Conservation (phyloP, 2,888 invertebrate genomes). For the Drosophila merina region DNA sequence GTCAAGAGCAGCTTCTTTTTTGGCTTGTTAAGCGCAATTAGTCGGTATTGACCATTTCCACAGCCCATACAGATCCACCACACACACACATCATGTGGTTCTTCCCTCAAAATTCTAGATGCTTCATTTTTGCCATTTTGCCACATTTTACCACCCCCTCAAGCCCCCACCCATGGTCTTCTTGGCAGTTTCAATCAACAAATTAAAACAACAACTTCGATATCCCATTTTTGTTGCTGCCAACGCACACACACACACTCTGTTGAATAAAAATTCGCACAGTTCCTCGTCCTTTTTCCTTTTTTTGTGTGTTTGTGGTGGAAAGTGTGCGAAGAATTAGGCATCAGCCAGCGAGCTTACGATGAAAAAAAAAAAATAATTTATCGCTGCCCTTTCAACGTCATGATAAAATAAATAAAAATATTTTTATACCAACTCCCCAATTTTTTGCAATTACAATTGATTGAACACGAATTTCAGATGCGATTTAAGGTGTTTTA, state of each 20-base stretch:
- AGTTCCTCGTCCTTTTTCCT: not conserved
- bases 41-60: conserved; percentile 57
- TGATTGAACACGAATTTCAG: no score
- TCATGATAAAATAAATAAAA: not conserved
- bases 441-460: no score
- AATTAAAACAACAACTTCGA: conserved; percentile 40
- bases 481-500: no score
- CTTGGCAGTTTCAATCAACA: conserved; percentile 41
- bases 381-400: not conserved
- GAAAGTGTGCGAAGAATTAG: conserved; percentile 2
- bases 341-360: not conserved
- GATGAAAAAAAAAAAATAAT: not conserved
- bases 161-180: not conserved
- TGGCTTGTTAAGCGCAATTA: conserved; percentile 67
- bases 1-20: conserved; percentile 20
- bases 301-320: no score
- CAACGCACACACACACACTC: conserved; percentile 18
- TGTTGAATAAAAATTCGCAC: conserved; percentile 28
- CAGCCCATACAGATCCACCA: conserved; percentile 18
- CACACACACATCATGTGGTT: conserved; percentile 2
- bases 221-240: conserved; percentile 3
- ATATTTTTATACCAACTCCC: not conserved
- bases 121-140: conserved; percentile 26
- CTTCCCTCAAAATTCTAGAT: conserved; percentile 17
- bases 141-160: not conserved